Conservation (phyloP, 2,888 invertebrate genomes). For the Osmoderma eremita region DNA sequence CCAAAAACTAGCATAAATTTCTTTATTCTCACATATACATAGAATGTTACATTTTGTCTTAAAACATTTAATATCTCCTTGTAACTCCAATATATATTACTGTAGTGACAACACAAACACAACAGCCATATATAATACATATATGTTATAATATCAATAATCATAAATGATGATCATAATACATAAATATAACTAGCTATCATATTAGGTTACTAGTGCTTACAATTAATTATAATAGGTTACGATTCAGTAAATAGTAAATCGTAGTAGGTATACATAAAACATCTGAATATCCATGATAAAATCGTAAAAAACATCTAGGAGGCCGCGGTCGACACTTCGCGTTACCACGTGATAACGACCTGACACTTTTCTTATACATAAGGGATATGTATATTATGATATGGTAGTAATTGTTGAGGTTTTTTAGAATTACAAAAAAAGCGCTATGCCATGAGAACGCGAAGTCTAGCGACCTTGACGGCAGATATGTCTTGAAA, state of each 20-base stretch:
- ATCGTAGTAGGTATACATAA: constrained; percentile 49
- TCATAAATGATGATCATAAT: constrained; percentile 34
- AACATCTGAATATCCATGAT: constrained; percentile 55
- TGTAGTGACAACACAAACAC: constrained; percentile 58
- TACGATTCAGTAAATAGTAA: too few species aligned
- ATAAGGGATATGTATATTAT: not conserved
- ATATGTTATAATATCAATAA: constrained; percentile 40
- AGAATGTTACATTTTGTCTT: constrained; percentile 59
- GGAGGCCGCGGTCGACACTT: constrained; percentile 57
- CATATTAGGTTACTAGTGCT: constrained; percentile 35
- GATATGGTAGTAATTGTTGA: constrained; percentile 6
- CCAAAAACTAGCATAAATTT: constrained; percentile 50
- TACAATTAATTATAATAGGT: constrained; percentile 34
- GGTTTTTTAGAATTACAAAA: constrained; percentile 49
- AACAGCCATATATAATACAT: constrained; percentile 58
- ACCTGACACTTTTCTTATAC: constrained; percentile 55
- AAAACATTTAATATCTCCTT: constrained; percentile 59
- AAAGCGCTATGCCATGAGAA: constrained; percentile 56
- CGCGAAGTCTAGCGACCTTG: constrained; percentile 58
- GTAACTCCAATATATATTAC: constrained; percentile 55
- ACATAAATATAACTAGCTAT: constrained; percentile 34
- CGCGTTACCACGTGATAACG: constrained; percentile 63
- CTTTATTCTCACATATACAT: constrained; percentile 60
- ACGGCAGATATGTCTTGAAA: constrained; percentile 64
- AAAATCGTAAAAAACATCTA: constrained; percentile 62